Conservation (phyloP, 2,888 invertebrate genomes). For the Bruchidius siliquastri region DNA sequence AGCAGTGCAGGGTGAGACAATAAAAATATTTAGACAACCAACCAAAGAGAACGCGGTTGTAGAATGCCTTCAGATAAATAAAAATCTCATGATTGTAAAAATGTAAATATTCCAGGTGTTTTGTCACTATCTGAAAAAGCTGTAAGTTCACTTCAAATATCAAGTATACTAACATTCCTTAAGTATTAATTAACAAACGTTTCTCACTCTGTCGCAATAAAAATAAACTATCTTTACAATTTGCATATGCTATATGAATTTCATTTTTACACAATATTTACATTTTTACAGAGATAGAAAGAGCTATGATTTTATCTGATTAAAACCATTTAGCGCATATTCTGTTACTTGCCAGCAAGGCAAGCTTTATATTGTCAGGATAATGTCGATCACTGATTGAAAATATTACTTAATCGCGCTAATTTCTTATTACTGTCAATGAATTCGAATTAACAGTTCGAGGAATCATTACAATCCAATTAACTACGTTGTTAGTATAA, state of each 20-base stretch:
- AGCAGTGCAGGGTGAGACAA: background rate
- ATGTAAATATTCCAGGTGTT: background rate
- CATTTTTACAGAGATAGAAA: background rate
- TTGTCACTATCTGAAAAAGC: background rate
- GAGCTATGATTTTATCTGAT: background rate
- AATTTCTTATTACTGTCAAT: too few species aligned
- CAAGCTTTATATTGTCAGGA: background rate
- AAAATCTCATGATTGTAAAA: background rate
- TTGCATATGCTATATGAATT: background rate
- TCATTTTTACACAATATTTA: background rate
- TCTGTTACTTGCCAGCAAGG: background rate
- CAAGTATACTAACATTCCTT: background rate
- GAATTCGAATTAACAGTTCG: too few species aligned
- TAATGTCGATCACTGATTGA: background rate
- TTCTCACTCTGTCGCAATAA: background rate
- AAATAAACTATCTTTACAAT: background rate
- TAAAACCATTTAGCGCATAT: conserved; percentile 2
- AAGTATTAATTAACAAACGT: background rate
- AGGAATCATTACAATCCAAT: too few species aligned
- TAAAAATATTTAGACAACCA: background rate
- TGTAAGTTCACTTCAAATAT: background rate
- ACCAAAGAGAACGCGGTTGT: background rate
- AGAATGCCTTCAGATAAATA: background rate
- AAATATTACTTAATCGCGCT: background rate
- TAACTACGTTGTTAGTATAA: too few species aligned